Base-by-base conservation (phyloP, 2,888 invertebrate species). In the Drosophila mulleri region DNA sequence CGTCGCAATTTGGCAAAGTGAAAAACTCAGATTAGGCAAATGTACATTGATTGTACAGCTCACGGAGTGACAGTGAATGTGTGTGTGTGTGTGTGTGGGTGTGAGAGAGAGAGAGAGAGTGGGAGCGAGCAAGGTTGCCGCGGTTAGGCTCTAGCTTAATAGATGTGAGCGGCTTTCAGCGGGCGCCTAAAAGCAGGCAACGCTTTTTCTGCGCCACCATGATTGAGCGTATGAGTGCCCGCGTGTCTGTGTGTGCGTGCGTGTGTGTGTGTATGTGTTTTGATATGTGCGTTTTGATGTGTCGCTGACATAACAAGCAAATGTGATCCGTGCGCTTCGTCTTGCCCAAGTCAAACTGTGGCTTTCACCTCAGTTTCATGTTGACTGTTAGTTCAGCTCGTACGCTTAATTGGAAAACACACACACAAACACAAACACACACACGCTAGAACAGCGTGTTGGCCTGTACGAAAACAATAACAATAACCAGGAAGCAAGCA, bases 351-450 rank as follows among this genome's bases (percentile, higher is more conserved):
- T 47, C 67, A 65, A 79, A 70, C 57, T 82, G 75, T 61, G 72
- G 82, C 79, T 88, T 89, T 88, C 61, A 84, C 89, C 82, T 88
- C 75, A 71, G 68, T 57, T 70, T 70, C 71, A 65, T 75, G 80
- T 79, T 78, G 76, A 74, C 82, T 84, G 73, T 85, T 82, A 84
- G 82, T 82, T 78, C 61, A 84, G 82, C 85, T 78, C 61, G 67
- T 48, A 61, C 67, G 75, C 88, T 84, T 84, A 84, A 84, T 84
- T 84, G 89, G 89, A 87, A 89, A 82, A 72, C 89, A 83, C 73
- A 72, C 75, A 74, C 23, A 14, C 11, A 42, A 16, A 53, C 52
- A 44, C 47, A 20, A 23, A 56, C 14, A n/a, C 32, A 48, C 20
- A 44, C 47, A 20, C 23, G 23, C 26, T 32, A 9, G 44, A 14